Evolutionary conservation across 2,113 vertebrate species (phyloP).

Genomic region (Gasterosteus aculeatus): DNA sequence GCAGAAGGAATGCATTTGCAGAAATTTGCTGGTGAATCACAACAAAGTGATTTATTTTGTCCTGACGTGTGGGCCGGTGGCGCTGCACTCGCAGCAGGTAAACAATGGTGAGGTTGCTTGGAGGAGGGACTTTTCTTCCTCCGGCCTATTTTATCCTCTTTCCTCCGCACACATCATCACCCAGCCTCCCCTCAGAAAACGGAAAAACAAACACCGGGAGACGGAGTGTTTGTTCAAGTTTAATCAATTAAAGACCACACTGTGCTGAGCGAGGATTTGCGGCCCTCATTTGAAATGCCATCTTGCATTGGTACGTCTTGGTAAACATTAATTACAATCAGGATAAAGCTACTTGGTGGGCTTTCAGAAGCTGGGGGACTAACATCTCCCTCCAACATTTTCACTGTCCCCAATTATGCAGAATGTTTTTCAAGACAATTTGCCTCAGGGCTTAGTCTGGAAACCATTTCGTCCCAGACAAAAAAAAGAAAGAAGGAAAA

Average conservation of each 20-base stretch:
- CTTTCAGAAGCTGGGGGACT: constrained; percentile 20
- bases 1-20: neutral
- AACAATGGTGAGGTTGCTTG: constrained; percentile 56
- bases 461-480: constrained; percentile 45
- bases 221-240: constrained; percentile 76
- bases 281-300: constrained; percentile 72
- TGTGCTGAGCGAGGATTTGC: constrained; percentile 52
- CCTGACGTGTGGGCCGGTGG: constrained; percentile 17
- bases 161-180: constrained; percentile 16
- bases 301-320: constrained; percentile 67
- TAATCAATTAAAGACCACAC: constrained; percentile 77
- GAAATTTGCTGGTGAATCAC: constrained; percentile 3
- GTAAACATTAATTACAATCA: constrained; percentile 76
- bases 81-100: constrained; percentile 13
- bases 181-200: constrained; percentile 48
- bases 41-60: constrained; percentile 44
- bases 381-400: constrained; percentile 38
- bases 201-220: constrained; percentile 71
- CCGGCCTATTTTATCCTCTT: constrained; percentile 4
- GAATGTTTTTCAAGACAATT: constrained; percentile 44
- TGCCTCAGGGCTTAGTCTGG: constrained; percentile 45
- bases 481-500: constrained; percentile 25
- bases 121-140: neutral
- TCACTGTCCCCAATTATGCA: constrained; percentile 15
- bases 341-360: constrained; percentile 41